These are phyloP conservation scores for Antechinus flavipes DNA, from an alignment of 2,113 vertebrate species.

Conservation along the genomic window DNA sequence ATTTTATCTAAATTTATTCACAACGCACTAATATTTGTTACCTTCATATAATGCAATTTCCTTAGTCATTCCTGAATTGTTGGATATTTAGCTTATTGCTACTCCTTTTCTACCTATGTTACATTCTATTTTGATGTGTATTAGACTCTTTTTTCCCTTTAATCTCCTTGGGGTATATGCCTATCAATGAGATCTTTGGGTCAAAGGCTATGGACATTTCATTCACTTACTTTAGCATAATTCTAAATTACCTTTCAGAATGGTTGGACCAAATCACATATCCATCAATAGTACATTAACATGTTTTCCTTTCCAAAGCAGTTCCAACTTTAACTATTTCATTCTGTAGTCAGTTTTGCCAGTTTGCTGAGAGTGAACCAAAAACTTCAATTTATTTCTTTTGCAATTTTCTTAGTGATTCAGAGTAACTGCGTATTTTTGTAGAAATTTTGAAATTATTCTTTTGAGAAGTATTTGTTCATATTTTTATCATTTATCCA, in stretches of 20 bases:
- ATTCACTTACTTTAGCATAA: background rate
- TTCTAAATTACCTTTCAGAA: background rate
- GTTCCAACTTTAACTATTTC: background rate
- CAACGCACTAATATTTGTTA: background rate
- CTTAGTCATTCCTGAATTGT: background rate
- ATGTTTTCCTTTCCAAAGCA: background rate
- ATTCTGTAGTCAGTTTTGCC: background rate
- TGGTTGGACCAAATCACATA: background rate
- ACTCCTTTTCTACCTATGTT: background rate
- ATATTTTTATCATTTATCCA: background rate
- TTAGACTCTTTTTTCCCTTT: background rate
- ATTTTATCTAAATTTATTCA: background rate
- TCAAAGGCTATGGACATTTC: background rate
- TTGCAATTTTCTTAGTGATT: background rate
- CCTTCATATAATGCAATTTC: background rate
- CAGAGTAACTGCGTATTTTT: background rate
- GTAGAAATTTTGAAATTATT: background rate
- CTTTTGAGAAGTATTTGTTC: background rate
- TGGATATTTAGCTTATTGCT: background rate
- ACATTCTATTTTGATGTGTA: background rate
- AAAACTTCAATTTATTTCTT: background rate
- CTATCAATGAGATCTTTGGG: background rate
- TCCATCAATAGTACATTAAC: background rate
- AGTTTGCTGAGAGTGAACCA: background rate
- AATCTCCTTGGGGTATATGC: background rate